Evolutionary conservation across 2,113 vertebrate genomes (phyloP).

Genomic region (Oncorhynchus tshawytscha): DNA sequence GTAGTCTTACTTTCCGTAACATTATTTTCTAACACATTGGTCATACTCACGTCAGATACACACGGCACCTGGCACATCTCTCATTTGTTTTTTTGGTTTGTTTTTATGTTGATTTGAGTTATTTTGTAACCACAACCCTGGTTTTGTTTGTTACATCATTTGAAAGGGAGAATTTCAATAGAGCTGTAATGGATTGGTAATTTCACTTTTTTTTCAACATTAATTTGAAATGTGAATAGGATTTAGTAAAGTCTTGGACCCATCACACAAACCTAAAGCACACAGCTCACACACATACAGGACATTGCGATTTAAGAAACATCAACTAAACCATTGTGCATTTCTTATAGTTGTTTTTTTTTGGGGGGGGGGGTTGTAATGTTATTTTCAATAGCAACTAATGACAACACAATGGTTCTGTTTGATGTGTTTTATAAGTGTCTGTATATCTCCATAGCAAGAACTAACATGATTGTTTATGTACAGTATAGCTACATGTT

Average conservation of each 20-base stretch:
- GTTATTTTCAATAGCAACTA: background rate
- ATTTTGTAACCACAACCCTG: background rate
- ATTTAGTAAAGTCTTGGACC: background rate
- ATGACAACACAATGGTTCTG: background rate
- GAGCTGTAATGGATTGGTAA: too few relatives aligned
- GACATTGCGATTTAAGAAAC: background rate
- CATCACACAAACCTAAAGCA: background rate
- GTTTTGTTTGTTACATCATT: background rate
- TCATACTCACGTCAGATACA: background rate
- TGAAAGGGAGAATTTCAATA: background rate
- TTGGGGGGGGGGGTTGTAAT: background rate
- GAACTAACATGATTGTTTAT: background rate
- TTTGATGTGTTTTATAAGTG: background rate
- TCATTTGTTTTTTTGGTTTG: slow-evolving; percentile 9
- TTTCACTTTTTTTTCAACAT: background rate
- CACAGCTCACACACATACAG: background rate
- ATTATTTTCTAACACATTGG: background rate
- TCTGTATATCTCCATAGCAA: background rate
- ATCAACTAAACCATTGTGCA: background rate
- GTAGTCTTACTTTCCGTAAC: slow-evolving; percentile 18
- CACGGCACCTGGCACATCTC: background rate
- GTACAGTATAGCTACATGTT: background rate
- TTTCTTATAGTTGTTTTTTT: background rate
- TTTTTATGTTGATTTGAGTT: background rate
- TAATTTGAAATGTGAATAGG: background rate